Percentiles rank a stretch among this genome's conserved stretches.
Evolutionary conservation across 1,140 invertebrate genomes (phyloP).

Genomic region (Mizuhopecten yessoensis): DNA sequence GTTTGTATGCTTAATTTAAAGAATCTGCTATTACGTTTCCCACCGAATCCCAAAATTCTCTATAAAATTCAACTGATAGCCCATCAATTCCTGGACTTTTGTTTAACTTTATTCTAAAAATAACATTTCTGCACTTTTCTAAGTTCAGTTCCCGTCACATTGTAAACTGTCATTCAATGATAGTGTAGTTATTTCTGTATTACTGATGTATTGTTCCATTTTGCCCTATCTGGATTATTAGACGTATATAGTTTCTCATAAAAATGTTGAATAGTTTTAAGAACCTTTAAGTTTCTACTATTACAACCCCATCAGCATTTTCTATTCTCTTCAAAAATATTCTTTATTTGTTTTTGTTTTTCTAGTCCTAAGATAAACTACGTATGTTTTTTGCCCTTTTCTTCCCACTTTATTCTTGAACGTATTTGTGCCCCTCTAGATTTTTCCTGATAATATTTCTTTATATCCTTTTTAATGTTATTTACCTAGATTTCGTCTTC

Average conservation of each 20-base stretch:
- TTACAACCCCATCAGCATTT: not conserved
- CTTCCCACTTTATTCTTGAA: not conserved
- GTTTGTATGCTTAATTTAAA: too few species aligned
- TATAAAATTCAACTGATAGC: not conserved
- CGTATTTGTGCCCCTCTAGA: not conserved
- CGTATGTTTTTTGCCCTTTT: slow-evolving; percentile 3
- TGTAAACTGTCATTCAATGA: not conserved
- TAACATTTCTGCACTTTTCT: not conserved
- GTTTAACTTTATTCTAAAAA: not conserved
- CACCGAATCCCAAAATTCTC: slow-evolving; percentile 11
- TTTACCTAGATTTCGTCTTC: not conserved
- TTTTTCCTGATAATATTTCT: not conserved
- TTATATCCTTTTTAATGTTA: not conserved
- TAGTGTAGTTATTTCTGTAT: too few species aligned
- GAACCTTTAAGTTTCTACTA: not conserved
- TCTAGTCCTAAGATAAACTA: not conserved
- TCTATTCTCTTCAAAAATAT: not conserved
- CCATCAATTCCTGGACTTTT: not conserved
- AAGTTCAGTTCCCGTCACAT: not conserved
- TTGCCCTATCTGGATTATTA: not conserved
- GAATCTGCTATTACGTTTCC: too few species aligned
- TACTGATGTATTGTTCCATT: too few species aligned
- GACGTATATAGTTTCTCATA: slow-evolving; percentile 1
- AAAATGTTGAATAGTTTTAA: not conserved
- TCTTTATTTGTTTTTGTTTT: not conserved